These are phyloP conservation scores for Lepilemur septentrionalis DNA, from an alignment of 2,797 vertebrate genomes.

Conservation along the genomic window DNA sequence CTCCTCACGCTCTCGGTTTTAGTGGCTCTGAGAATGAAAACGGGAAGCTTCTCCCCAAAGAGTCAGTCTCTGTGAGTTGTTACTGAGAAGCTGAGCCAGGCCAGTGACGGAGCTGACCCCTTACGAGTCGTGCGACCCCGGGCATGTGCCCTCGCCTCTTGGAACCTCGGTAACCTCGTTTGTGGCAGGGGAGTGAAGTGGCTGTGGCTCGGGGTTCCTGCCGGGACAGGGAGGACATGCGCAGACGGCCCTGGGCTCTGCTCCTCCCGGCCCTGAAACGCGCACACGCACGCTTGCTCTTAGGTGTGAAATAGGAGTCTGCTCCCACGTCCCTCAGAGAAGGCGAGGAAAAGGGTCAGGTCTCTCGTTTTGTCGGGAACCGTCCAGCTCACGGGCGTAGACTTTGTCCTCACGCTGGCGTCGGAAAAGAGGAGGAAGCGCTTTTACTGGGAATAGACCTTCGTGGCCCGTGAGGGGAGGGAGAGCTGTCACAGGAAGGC, in stretches of 20 bases:
- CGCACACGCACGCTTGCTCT: neutral
- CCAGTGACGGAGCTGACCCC: neutral
- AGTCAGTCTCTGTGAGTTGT: neutral
- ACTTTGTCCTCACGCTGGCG: too few relatives aligned
- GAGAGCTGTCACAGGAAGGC: neutral
- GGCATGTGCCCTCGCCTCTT: neutral
- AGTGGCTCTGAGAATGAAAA: neutral
- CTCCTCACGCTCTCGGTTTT: neutral
- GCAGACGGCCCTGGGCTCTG: too few relatives aligned
- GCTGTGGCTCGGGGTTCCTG: neutral
- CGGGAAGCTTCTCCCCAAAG: neutral
- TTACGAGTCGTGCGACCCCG: neutral
- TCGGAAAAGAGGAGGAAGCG: neutral
- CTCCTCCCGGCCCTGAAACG: neutral
- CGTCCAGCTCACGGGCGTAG: neutral
- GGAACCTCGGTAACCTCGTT: fast-evolving
- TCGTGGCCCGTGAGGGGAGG: neutral
- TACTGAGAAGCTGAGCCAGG: neutral
- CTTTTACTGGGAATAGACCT: neutral
- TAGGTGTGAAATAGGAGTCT: neutral
- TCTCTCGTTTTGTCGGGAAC: too few relatives aligned
- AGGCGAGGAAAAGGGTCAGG: neutral
- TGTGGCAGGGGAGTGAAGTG: neutral
- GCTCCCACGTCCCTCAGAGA: neutral
- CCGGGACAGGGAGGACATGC: neutral